phyloP scores from a whole-genome alignment of 1,140 invertebrate species.

The Coelopa frigida region DNA sequence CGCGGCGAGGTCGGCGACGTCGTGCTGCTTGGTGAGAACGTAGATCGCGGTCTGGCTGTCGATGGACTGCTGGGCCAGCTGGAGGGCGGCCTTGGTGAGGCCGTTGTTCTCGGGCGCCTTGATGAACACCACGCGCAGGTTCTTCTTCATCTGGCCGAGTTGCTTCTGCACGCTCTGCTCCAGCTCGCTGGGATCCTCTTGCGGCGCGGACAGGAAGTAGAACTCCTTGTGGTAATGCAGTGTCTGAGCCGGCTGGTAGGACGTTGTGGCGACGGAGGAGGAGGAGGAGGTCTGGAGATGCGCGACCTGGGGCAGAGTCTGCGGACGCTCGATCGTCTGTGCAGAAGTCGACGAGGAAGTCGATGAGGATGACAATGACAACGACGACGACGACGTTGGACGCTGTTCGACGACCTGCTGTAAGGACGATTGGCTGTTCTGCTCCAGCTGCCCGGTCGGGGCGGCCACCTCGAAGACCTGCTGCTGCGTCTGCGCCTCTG shows the following conservation, averaged over 20 bases:
- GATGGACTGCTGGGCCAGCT: constrained; percentile 8
- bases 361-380: no score
- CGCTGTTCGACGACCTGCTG: no score
- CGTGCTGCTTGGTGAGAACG: constrained; percentile 61
- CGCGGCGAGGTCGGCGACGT: constrained; percentile 5
- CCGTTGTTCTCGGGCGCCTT: constrained; percentile 14
- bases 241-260: not conserved
- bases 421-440: no score
- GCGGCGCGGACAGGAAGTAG: constrained; percentile 14
- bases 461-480: not conserved
- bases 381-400: no score
- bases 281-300: no score
- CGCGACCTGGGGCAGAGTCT: not conserved
- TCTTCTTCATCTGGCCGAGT: constrained; percentile 11
- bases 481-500: not conserved
- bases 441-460: no score
- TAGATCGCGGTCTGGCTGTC: constrained; percentile 50
- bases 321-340: no score
- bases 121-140: constrained; percentile 15
- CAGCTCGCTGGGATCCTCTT: constrained; percentile 7
- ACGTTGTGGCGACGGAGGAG: not conserved
- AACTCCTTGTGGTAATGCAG: constrained; percentile 14
- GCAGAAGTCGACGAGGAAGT: no score
- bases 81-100: constrained; percentile 4
- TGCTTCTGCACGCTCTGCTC: constrained; percentile 1